Percentiles rank a stretch among this genome's conserved stretches.
These are phyloP conservation scores for Geotria australis DNA, from an alignment of 2,797 vertebrate genomes.

Conservation along the genomic window DNA sequence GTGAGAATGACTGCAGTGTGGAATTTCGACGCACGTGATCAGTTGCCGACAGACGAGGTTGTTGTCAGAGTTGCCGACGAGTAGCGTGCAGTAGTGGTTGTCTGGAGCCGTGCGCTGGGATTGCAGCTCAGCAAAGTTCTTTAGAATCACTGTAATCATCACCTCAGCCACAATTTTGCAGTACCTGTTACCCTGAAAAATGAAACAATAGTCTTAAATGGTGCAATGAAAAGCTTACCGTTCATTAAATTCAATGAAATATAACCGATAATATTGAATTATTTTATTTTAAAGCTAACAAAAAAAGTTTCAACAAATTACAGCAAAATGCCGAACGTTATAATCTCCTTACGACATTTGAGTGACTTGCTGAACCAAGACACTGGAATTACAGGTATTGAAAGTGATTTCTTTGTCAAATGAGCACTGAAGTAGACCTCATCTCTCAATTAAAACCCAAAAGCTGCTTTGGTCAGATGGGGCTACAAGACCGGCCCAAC, in stretches of 20 bases:
- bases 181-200: slow-evolving; percentile 40
- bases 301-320: too few species aligned
- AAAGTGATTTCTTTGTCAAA: too few species aligned
- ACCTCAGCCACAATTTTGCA: slow-evolving; percentile 32
- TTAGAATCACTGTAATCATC: slow-evolving; percentile 35
- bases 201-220: not conserved
- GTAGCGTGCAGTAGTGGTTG: slow-evolving; percentile 33
- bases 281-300: not conserved
- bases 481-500: too few species aligned
- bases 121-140: slow-evolving; percentile 39
- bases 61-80: slow-evolving; percentile 68
- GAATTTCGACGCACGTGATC: slow-evolving; percentile 28
- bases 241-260: not conserved
- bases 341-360: too few species aligned
- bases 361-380: too few species aligned
- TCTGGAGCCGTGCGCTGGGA: slow-evolving; percentile 43
- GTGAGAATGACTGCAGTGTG: too few species aligned
- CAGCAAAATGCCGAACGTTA: too few species aligned
- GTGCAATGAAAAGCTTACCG: slow-evolving; percentile 1
- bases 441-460: too few species aligned
- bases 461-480: too few species aligned
- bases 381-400: too few species aligned
- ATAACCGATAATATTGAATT: not conserved
- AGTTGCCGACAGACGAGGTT: slow-evolving; percentile 48
- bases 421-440: too few species aligned